Base-by-base conservation (phyloP, 2,113 vertebrate species). In the Scortum barcoo region DNA sequence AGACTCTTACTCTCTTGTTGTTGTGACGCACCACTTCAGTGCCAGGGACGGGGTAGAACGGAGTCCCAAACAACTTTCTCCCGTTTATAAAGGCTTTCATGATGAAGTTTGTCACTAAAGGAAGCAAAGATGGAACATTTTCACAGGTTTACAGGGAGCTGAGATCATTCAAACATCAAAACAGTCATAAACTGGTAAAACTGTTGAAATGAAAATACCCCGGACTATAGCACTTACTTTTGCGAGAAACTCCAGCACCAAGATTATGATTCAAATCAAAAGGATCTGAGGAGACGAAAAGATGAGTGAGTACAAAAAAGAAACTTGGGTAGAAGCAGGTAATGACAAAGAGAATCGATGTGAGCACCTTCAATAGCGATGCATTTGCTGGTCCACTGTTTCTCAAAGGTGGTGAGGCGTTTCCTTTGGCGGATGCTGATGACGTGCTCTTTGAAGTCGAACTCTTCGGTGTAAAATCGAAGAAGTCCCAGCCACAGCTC, bases 21-120 rank as follows among this genome's bases (percentile, higher is more conserved):
- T n/a, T 20, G 16, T 2, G 79, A 95, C 96, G 90, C 94, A 99
- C 98, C 94, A 96, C 96, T 96, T 99, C 98, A 89, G 95, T 96
- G 82, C 97, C 97, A 30, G 93, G 94, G 76, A 95, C 67, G 30
- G 98, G 98, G 92, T 96, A 98, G 93, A 97, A 98, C 0, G 98
- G 98, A 3, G 96, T 98, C 68, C 98, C 98, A 85, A 99, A 99
- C 81, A 99, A 87, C 91, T 97, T 99, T 85, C 98, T 97, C 72
- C 98, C 98, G 22, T 99, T 99, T 75, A 99, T 99, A 91, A 99
- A 99, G 12, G 98, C 98, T 93, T 99, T 99, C 98, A 99, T 99
- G 92, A 99, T 99, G 93, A 99, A 99, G 95, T 99, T 99, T 17
- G 98, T 99, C 98, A 99, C 98, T 99, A 80, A 79, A 77, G 88